Evolutionary conservation across 2,888 invertebrate species (phyloP).

Genomic region (Iphiclides podalirius): DNA sequence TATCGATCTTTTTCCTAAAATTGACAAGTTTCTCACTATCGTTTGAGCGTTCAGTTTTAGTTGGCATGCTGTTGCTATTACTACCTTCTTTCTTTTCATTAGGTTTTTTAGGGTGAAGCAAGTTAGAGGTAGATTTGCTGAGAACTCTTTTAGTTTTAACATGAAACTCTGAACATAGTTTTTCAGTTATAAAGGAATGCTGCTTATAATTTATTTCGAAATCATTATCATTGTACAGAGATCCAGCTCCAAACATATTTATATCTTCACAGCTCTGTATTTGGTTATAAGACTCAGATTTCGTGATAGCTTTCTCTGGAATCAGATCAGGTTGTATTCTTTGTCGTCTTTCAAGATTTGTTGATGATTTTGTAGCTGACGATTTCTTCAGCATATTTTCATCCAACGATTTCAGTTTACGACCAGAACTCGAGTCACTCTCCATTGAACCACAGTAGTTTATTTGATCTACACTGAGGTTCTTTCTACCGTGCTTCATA

Average conservation of each 20-base stretch:
- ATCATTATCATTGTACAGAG: conserved; percentile 79
- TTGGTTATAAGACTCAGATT: conserved; percentile 74
- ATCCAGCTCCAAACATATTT: conserved; percentile 76
- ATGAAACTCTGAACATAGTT: conserved; percentile 85
- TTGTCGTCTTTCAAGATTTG: conserved; percentile 71
- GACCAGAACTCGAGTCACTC: conserved; percentile 71
- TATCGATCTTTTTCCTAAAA: conserved; percentile 73
- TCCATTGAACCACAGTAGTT: conserved; percentile 77
- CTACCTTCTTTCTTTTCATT: conserved; percentile 72
- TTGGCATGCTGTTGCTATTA: conserved; percentile 75
- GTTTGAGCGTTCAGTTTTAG: conserved; percentile 63
- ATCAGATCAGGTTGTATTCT: conserved; percentile 76
- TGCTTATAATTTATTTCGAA: conserved; percentile 78
- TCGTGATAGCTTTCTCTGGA: conserved; percentile 72
- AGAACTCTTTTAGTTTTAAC: conserved; percentile 84
- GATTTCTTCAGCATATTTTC: conserved; percentile 75
- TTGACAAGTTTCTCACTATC: conserved; percentile 63
- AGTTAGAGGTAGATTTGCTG: conserved; percentile 82
- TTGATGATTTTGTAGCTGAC: conserved; percentile 66
- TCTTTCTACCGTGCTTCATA: conserved; percentile 72
- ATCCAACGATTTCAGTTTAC: conserved; percentile 71
- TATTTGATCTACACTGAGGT: conserved; percentile 74
- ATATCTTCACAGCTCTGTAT: conserved; percentile 78
- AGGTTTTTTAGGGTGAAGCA: conserved; percentile 80
- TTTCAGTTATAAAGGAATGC: conserved; percentile 84